Evolutionary conservation across 2,113 vertebrate genomes (phyloP).

Genomic region (Taxidea taxus): DNA sequence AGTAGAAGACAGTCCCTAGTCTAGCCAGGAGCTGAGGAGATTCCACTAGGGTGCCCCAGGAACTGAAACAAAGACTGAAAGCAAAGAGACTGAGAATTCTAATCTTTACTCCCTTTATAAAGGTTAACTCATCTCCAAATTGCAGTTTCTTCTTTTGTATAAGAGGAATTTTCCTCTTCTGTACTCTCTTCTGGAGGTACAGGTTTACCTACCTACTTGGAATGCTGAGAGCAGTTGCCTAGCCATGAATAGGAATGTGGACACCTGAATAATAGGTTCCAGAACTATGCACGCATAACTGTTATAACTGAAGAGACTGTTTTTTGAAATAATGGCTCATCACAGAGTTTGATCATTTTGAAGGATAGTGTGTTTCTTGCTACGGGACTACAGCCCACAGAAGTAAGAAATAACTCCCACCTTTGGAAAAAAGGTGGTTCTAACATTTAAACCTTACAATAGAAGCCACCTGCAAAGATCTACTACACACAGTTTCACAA

Average conservation of each 20-base stretch:
- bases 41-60: background rate
- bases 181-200: background rate
- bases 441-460: constrained; percentile 1
- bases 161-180: background rate
- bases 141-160: background rate
- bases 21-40: background rate
- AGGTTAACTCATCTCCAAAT: background rate
- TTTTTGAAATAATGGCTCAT: background rate
- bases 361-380: background rate
- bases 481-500: background rate
- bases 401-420: background rate
- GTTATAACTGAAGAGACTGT: background rate
- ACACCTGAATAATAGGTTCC: constrained; percentile 5
- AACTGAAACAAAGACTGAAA: background rate
- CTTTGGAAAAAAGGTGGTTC: background rate
- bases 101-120: background rate
- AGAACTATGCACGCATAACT: background rate
- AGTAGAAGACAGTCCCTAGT: background rate
- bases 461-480: background rate
- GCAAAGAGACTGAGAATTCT: background rate
- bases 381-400: background rate
- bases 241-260: background rate
- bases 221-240: background rate
- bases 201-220: background rate
- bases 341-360: background rate